Evolutionary conservation across 2,888 invertebrate species (phyloP), one percentile per base, ranked within the genome.

Genomic region (Galerucella nymphaeae): DNA sequence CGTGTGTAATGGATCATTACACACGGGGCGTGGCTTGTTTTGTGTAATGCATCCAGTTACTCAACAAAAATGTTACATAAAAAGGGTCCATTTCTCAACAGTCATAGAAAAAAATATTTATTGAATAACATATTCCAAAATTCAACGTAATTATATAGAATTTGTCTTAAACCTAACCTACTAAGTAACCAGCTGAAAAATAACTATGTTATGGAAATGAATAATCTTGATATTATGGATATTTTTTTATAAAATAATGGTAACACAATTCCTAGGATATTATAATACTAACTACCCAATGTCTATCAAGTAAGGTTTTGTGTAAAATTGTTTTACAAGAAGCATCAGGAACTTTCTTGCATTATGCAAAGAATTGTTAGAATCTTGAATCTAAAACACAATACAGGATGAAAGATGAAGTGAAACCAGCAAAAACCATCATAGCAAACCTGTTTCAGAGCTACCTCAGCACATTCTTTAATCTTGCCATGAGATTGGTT

Each of bases 331-430:
- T 69, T 85, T 86, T 0, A 88, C 85, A n/a, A 90, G 82, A 41
- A 84, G 82, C 50, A 87, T 85, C 61, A 89, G 82, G 69, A 90
- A 86, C 9, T 84, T 82, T 61, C 87, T 84, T 4, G 87, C 88
- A 76, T 89, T 90, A 80, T 89, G 89, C 70, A 90, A 82, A 0
- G 89, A 90, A 83, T 89, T 90, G 55, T 85, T 86, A 9, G 89
- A 87, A 79, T 89, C 89, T 78, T 88, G 88, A 75, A 90, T 89
- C 85, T 86, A 73, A 53, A 70, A 63, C 57, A 61, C 18, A 65
- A 62, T n/a, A 53, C 16, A 42, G 41, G 5, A 18, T 13, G 8
- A 20, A 55, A 30, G 8, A 8, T 30, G 6, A 30, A 8, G 30
- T 30, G 30, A 30, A 30, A 8, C 30, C 30, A 30, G 30, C 1